A percentile compares a stretch with the other conserved stretches of the same genome.
Evolutionary conservation across 2,113 vertebrate species (phyloP).

Genomic region (Gulo gulo): DNA sequence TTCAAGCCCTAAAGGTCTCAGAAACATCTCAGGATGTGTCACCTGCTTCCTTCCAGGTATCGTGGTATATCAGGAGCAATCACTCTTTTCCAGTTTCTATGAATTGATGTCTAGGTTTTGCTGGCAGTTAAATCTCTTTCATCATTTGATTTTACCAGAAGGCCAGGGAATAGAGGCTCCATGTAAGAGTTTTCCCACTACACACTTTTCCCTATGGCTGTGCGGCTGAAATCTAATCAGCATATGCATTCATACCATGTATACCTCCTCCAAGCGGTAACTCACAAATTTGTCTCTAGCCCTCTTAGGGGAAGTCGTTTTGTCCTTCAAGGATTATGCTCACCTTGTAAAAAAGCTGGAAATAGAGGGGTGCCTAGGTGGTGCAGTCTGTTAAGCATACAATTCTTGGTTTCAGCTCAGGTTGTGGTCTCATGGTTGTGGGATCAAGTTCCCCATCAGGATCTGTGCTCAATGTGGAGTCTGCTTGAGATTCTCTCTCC

Average conservation of each 20-base stretch:
- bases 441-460: not conserved
- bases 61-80: not conserved
- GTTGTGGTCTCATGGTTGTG: not conserved
- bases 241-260: fast-evolving
- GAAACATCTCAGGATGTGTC: not conserved
- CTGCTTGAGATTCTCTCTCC: not conserved
- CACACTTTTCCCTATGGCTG: not conserved
- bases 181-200: not conserved
- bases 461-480: not conserved
- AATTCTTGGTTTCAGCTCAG: not conserved
- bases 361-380: not conserved
- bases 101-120: not conserved
- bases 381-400: not conserved
- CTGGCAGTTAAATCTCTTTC: not conserved
- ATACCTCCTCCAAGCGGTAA: not conserved
- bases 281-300: not conserved
- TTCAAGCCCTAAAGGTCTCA: not conserved
- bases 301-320: not conserved
- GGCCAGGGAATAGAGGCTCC: not conserved
- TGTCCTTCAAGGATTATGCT: not conserved
- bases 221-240: not conserved
- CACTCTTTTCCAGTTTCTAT: not conserved
- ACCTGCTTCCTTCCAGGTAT: not conserved
- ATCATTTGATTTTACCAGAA: not conserved
- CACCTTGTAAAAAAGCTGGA: not conserved